Percentiles rank a stretch among this genome's conserved stretches.
These are phyloP conservation scores for Furcula furcula DNA, from an alignment of 2,888 invertebrate species.

Conservation along the genomic window DNA sequence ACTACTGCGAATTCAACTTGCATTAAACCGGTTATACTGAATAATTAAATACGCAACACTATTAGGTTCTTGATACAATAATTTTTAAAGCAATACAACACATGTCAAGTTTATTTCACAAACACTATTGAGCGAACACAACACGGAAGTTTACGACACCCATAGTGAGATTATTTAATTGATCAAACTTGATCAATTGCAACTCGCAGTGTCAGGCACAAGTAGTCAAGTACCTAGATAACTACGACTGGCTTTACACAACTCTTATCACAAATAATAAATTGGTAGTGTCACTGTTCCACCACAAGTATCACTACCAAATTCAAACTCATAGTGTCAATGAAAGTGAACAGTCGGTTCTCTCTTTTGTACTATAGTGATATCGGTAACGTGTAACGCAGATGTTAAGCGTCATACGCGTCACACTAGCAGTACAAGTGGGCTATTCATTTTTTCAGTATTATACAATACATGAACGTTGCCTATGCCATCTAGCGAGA, in stretches of 20 bases:
- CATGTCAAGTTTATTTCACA: too few relatives aligned
- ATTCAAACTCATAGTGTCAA: slow-evolving; percentile 14
- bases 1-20: slow-evolving; percentile 50
- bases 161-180: slow-evolving; percentile 20
- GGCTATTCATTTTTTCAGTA: slow-evolving; percentile 16
- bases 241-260: slow-evolving; percentile 13
- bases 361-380: slow-evolving; percentile 47
- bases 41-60: slow-evolving; percentile 58
- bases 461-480: slow-evolving; percentile 15
- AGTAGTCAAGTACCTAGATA: neutral
- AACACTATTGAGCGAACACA: too few relatives aligned
- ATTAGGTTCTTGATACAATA: too few relatives aligned
- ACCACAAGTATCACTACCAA: slow-evolving; percentile 18
- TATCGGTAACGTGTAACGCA: neutral
- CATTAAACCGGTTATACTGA: slow-evolving; percentile 67
- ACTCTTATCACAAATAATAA: slow-evolving; percentile 5
- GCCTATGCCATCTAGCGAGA: slow-evolving; percentile 30
- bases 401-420: too few relatives aligned
- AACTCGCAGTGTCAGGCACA: slow-evolving; percentile 17
- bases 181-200: slow-evolving; percentile 29
- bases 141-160: slow-evolving; percentile 26
- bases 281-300: slow-evolving; percentile 22
- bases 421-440: slow-evolving; percentile 28
- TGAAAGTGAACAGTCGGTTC: slow-evolving; percentile 28
- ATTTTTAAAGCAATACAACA: too few relatives aligned